Percentiles rank a stretch among this genome's conserved stretches.
phyloP scores from a whole-genome alignment of 2,888 invertebrate genomes.

The Stenurella melanura region DNA sequence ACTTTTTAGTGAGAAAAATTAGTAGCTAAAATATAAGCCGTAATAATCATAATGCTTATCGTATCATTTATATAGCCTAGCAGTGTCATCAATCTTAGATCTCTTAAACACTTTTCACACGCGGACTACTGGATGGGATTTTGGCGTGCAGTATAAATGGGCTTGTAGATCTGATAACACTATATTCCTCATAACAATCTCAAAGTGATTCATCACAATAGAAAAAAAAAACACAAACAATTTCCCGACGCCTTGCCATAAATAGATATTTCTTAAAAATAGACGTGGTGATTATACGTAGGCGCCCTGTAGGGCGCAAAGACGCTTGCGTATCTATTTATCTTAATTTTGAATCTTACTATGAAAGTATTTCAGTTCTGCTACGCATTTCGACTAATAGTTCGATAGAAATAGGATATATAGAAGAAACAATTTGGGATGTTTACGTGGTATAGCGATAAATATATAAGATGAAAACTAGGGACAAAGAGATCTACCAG shows the following conservation, averaged over 20 bases:
- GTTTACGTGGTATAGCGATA: too few species aligned
- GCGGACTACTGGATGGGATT: conserved; percentile 7
- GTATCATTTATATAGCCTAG: not conserved
- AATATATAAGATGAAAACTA: too few species aligned
- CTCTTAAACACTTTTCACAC: not conserved
- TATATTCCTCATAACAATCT: not conserved
- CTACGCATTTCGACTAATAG: too few species aligned
- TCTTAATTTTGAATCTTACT: too few species aligned
- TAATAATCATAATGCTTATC: not conserved
- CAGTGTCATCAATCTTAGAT: conserved; percentile 12
- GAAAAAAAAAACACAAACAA: not conserved
- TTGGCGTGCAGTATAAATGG: conserved; percentile 13
- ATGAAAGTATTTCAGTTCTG: too few species aligned
- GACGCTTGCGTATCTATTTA: too few species aligned
- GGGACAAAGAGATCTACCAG: too few species aligned
- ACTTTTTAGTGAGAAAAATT: not conserved
- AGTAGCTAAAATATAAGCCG: not conserved
- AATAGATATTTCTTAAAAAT: conserved; percentile 7
- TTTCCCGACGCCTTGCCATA: not conserved
- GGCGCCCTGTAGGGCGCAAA: too few species aligned
- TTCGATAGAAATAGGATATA: too few species aligned
- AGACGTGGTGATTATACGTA: not conserved
- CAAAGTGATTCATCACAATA: not conserved
- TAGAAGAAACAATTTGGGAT: too few species aligned
- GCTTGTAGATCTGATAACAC: not conserved